Conservation (phyloP, 2,888 invertebrate species). For the Smittia sp. region DNA sequence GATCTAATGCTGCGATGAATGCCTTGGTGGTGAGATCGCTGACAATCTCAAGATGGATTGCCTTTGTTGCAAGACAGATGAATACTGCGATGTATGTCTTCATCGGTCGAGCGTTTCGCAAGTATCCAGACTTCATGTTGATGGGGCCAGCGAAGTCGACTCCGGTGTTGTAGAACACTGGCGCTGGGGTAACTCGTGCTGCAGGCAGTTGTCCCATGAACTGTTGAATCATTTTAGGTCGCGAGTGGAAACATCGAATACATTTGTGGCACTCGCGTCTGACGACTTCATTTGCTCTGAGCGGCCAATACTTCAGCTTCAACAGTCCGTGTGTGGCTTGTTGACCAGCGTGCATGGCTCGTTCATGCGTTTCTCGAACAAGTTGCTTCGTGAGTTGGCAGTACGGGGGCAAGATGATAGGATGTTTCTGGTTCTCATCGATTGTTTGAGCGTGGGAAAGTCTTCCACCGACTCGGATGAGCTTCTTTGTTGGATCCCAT, state of each 20-base stretch:
- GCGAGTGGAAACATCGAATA: too few relatives aligned
- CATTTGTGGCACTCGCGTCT: too few relatives aligned
- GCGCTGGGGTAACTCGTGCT: slow-evolving; percentile 41
- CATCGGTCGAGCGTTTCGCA: slow-evolving; percentile 42
- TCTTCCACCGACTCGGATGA: neutral
- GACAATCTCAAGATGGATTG: slow-evolving; percentile 44
- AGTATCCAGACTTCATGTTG: slow-evolving; percentile 41
- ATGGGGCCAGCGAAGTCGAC: slow-evolving; percentile 44
- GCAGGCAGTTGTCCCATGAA: neutral
- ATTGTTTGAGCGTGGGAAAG: neutral
- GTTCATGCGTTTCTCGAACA: neutral
- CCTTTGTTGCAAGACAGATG: slow-evolving; percentile 45
- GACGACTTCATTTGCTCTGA: neutral
- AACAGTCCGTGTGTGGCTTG: neutral
- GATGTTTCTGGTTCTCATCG: neutral
- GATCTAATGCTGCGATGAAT: slow-evolving; percentile 45
- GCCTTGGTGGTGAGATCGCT: slow-evolving; percentile 43
- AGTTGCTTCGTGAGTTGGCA: neutral
- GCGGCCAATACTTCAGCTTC: neutral
- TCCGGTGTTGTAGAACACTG: slow-evolving; percentile 44
- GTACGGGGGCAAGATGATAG: neutral
- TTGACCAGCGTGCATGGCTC: too few relatives aligned
- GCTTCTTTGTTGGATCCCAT: slow-evolving; percentile 41
- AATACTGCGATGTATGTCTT: slow-evolving; percentile 46
- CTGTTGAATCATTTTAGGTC: too few relatives aligned